Evolutionary conservation across 2,888 invertebrate species (phyloP).

Genomic region (Chymomyza caudatula): DNA sequence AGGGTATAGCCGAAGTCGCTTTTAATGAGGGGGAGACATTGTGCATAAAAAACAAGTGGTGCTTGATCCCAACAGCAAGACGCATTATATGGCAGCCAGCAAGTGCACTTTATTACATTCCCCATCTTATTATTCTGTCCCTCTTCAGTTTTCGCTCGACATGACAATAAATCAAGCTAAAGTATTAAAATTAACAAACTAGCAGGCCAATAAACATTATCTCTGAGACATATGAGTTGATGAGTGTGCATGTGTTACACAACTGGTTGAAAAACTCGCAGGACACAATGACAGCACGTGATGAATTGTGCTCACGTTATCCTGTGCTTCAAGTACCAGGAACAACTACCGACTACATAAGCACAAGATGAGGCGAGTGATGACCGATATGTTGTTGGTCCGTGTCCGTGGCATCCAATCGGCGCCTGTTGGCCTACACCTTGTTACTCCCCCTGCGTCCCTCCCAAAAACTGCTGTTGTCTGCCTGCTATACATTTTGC

Average conservation of each 20-base stretch:
- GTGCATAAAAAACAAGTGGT: constrained; percentile 53
- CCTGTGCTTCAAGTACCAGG: neutral
- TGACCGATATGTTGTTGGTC: neutral
- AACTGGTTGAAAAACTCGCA: constrained; percentile 21
- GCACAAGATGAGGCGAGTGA: neutral
- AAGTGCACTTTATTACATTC: constrained; percentile 69
- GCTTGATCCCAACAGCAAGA: constrained; percentile 17
- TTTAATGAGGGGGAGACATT: constrained; percentile 45
- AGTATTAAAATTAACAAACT: constrained; percentile 68
- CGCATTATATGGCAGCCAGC: constrained; percentile 22
- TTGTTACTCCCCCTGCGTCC: neutral
- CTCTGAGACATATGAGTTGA: constrained; percentile 16
- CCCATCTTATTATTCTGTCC: constrained; percentile 15
- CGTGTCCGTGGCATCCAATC: constrained; percentile 10
- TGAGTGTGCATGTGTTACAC: neutral
- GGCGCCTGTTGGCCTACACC: constrained; percentile 18
- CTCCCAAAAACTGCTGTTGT: constrained; percentile 6
- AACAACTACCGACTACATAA: neutral
- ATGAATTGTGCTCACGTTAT: constrained; percentile 68
- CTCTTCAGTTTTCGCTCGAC: neutral
- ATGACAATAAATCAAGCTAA: constrained; percentile 58
- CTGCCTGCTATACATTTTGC: constrained; percentile 21
- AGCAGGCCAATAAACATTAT: constrained; percentile 71
- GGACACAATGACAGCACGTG: constrained; percentile 68
- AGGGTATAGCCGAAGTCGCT: neutral